These are phyloP conservation scores for Ennomos quercinarius DNA, from an alignment of 2,888 invertebrate species.

Conservation along the genomic window DNA sequence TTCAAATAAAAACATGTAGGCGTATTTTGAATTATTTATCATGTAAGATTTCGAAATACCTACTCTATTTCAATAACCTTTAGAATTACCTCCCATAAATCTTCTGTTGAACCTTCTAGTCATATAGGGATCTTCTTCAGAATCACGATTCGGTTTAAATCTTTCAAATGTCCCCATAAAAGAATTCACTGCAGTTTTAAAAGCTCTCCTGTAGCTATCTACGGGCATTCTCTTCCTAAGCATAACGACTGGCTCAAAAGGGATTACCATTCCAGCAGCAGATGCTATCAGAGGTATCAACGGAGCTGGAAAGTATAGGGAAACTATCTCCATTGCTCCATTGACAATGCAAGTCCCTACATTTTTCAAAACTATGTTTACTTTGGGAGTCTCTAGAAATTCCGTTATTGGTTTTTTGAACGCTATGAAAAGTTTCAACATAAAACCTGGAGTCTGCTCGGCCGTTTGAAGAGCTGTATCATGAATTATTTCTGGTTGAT, in stretches of 20 bases:
- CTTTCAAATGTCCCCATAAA: constrained; percentile 72
- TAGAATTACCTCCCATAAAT: constrained; percentile 48
- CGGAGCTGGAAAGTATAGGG: constrained; percentile 71
- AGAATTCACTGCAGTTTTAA: constrained; percentile 65
- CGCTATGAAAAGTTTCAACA: constrained; percentile 48
- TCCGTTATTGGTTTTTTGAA: constrained; percentile 53
- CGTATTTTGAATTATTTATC: too few relatives aligned
- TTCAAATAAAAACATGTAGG: too few relatives aligned
- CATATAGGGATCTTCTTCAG: constrained; percentile 73
- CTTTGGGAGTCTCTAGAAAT: constrained; percentile 60
- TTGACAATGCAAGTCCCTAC: constrained; percentile 75
- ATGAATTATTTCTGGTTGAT: constrained; percentile 1
- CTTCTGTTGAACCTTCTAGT: constrained; percentile 71
- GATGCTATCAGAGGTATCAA: constrained; percentile 73
- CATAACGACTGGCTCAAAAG: constrained; percentile 75
- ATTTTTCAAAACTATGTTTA: constrained; percentile 62
- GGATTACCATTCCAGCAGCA: constrained; percentile 73
- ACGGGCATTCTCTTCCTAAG: constrained; percentile 72
- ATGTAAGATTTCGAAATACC: background rate
- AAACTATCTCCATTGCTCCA: constrained; percentile 72
- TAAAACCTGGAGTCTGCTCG: constrained; percentile 19
- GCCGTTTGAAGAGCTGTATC: constrained; percentile 6
- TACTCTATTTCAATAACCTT: background rate
- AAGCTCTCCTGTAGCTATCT: constrained; percentile 71
- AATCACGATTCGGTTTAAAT: constrained; percentile 51